Percentiles rank a stretch among this genome's conserved stretches.
Evolutionary conservation across 2,113 vertebrate genomes (phyloP).

Genomic region (Chloroceryle aenea): DNA sequence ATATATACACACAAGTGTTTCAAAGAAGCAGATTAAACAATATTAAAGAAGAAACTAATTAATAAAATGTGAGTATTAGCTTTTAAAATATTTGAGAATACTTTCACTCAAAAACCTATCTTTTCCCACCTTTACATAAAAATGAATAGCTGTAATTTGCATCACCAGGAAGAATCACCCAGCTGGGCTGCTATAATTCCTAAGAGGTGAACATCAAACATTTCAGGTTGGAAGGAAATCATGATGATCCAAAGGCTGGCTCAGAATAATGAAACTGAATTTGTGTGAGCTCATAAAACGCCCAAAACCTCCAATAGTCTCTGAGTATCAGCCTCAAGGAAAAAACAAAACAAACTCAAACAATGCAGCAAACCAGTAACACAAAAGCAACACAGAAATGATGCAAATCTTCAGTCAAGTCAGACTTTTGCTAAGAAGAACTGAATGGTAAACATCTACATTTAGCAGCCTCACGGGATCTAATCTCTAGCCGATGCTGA

Average conservation of each 20-base stretch:
- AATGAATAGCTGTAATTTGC: background rate
- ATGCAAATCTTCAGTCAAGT: background rate
- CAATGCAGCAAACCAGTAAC: background rate
- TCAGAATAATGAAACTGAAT: background rate
- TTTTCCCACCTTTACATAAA: background rate
- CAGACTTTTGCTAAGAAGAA: background rate
- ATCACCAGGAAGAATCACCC: background rate
- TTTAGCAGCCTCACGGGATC: background rate
- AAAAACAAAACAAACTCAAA: background rate
- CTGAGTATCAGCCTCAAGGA: background rate
- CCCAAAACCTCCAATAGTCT: background rate
- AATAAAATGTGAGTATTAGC: background rate
- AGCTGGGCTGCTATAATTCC: background rate
- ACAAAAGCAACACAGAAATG: background rate
- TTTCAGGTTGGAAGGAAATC: background rate
- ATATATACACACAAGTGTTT: background rate
- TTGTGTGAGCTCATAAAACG: background rate
- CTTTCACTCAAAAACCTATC: background rate
- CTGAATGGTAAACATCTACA: background rate
- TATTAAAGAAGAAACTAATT: background rate
- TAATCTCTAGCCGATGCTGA: background rate
- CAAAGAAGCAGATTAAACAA: background rate
- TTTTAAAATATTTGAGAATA: background rate
- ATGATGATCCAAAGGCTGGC: background rate
- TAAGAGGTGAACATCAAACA: background rate